phyloP scores from a whole-genome alignment of 1,140 invertebrate genomes.

The Orchesella cincta region DNA sequence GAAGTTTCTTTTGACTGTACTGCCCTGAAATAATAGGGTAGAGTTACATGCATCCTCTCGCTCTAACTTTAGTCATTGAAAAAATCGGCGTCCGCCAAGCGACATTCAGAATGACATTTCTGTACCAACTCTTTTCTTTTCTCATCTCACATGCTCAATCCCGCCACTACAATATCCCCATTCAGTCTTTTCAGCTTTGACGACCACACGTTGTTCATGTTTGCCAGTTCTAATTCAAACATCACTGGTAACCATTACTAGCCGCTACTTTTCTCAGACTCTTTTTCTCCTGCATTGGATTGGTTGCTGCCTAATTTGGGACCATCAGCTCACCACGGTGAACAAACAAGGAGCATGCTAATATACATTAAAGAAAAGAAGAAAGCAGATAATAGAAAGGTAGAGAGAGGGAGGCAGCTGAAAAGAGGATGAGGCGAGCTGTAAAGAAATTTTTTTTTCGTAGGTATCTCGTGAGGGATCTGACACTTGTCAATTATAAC shows the following conservation, averaged over 20 bases:
- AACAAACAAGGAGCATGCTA: not conserved
- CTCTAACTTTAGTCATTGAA: too few relatives aligned
- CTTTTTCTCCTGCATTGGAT: too few relatives aligned
- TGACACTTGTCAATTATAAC: constrained; percentile 50
- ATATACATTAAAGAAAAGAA: not conserved
- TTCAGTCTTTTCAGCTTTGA: too few relatives aligned
- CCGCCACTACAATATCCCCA: not conserved
- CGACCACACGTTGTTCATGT: too few relatives aligned
- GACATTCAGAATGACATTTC: not conserved
- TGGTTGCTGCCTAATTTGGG: not conserved
- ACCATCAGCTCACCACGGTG: too few relatives aligned
- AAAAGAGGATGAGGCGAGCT: not conserved
- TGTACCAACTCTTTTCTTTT: not conserved
- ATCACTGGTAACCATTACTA: too few relatives aligned
- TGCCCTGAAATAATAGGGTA: too few relatives aligned
- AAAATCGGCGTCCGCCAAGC: not conserved
- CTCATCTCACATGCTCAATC: not conserved
- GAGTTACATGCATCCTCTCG: too few relatives aligned
- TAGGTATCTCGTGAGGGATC: constrained; percentile 41
- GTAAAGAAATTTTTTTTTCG: constrained; percentile 4
- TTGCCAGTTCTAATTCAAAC: too few relatives aligned
- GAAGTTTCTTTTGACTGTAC: too few relatives aligned
- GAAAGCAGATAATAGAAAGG: not conserved
- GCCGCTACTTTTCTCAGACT: too few relatives aligned
- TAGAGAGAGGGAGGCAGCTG: not conserved